A percentile compares a stretch with the other conserved stretches of the same genome.
These are phyloP conservation scores for Formicarius rufipectus DNA, from an alignment of 2,113 vertebrate genomes.

Conservation along the genomic window DNA sequence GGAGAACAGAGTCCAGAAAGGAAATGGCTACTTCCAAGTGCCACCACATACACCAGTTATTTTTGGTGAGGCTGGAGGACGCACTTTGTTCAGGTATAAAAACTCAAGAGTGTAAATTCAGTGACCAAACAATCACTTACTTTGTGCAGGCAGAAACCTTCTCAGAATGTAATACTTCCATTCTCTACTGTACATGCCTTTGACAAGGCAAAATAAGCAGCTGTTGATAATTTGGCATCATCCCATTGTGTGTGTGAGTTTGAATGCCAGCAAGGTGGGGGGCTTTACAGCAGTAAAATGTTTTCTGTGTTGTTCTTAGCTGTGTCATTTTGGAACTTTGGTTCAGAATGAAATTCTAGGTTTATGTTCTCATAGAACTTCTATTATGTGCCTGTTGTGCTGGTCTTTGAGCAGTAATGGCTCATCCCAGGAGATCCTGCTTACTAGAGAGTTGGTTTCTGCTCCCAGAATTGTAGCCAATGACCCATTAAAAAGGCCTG, in stretches of 20 bases:
- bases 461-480: neutral
- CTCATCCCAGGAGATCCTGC: neutral
- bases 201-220: neutral
- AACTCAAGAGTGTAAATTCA: neutral
- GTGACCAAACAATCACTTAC: neutral
- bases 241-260: neutral
- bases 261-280: neutral
- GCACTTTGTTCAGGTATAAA: slow-evolving; percentile 93
- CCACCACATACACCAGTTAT: slow-evolving; percentile 98
- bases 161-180: neutral
- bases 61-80: slow-evolving; percentile 95
- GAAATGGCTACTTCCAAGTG: slow-evolving; percentile 98
- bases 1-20: slow-evolving; percentile 94
- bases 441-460: neutral
- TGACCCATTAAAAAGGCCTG: neutral
- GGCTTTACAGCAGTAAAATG: neutral
- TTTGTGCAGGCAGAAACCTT: neutral
- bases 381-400: neutral
- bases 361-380: neutral
- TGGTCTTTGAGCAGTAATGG: neutral
- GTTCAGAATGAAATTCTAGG: neutral
- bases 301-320: neutral
- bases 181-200: neutral
- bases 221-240: neutral
- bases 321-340: neutral